These are phyloP conservation scores for Pycnonotus jocosus DNA, from an alignment of 2,113 vertebrate species.

Conservation along the genomic window DNA sequence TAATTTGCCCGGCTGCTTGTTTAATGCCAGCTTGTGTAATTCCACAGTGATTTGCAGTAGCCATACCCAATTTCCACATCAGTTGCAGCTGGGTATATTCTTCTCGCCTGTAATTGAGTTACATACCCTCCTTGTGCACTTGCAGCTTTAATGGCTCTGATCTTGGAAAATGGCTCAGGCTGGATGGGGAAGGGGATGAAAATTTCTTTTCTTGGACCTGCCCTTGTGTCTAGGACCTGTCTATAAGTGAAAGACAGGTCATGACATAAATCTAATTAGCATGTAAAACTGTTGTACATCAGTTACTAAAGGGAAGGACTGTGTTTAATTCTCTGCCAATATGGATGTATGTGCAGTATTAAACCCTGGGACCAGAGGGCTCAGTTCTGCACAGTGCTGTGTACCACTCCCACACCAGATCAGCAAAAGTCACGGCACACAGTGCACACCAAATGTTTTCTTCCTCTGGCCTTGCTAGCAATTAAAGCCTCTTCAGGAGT, in stretches of 20 bases:
- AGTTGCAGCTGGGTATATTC: background rate
- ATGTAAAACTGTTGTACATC: background rate
- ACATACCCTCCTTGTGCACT: background rate
- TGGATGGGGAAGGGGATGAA: background rate
- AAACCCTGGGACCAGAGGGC: background rate
- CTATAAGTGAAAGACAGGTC: background rate
- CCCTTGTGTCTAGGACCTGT: background rate
- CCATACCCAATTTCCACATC: constrained; percentile 18
- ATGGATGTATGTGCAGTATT: background rate
- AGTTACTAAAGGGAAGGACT: background rate
- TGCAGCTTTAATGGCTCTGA: background rate
- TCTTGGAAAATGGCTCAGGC: background rate
- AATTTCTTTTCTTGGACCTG: background rate
- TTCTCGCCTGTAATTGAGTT: constrained; percentile 20
- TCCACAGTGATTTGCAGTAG: constrained; percentile 44
- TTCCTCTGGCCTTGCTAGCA: background rate
- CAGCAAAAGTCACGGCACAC: background rate
- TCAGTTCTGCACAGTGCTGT: background rate
- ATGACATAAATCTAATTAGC: background rate
- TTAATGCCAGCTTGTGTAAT: constrained; percentile 21
- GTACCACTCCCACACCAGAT: background rate
- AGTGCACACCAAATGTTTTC: fast-evolving
- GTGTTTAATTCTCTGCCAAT: background rate
- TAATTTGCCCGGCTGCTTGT: constrained; percentile 34
- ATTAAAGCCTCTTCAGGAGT: background rate